These are phyloP conservation scores for Meriones psammophilus DNA, from an alignment of 2,797 vertebrate genomes.

Conservation along the genomic window DNA sequence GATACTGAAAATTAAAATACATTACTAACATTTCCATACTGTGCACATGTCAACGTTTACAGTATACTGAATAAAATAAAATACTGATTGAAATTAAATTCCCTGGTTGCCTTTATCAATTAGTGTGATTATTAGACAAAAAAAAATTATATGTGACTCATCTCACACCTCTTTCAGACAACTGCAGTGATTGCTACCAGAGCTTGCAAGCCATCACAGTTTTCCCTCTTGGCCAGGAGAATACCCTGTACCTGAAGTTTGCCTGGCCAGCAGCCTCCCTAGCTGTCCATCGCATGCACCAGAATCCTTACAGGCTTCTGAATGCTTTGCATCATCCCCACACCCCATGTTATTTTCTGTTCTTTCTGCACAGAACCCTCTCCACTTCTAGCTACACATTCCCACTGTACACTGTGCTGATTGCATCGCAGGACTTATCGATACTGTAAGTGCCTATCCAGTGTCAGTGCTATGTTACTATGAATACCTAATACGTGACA, in stretches of 20 bases:
- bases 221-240: background rate
- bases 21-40: background rate
- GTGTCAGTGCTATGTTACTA: background rate
- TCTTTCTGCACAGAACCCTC: background rate
- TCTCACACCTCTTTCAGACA: background rate
- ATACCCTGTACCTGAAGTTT: background rate
- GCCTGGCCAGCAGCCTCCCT: background rate
- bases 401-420: background rate
- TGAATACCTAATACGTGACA: background rate
- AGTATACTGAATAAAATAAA: constrained; percentile 49
- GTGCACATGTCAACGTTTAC: constrained; percentile 12
- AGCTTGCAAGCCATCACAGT: background rate
- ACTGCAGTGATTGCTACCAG: background rate
- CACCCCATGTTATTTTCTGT: background rate
- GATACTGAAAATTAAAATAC: background rate
- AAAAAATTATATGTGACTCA: background rate
- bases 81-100: constrained; percentile 2
- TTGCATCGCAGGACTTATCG: background rate
- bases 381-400: background rate
- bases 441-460: background rate
- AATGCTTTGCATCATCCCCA: background rate
- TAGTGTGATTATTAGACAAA: background rate
- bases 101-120: constrained; percentile 29
- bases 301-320: background rate
- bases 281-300: background rate